Conservation (phyloP, 2,797 vertebrate genomes). For the Capromys pilorides region DNA sequence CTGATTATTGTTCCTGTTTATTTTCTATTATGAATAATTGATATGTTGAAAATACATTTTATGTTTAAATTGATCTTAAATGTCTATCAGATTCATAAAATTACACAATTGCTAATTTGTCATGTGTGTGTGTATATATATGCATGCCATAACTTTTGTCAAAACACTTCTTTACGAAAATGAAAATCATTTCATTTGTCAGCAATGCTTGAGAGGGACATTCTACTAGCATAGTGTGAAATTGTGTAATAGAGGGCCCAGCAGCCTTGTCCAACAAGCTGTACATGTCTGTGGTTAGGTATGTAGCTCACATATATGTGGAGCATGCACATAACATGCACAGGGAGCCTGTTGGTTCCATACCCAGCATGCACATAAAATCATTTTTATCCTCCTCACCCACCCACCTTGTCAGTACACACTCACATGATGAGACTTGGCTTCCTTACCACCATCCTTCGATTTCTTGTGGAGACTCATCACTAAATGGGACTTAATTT, state of each 20-base stretch:
- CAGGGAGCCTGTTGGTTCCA: background rate
- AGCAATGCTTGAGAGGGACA: background rate
- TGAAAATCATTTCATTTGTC: constrained; percentile 22
- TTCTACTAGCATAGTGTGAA: background rate
- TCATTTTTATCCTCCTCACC: background rate
- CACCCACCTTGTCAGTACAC: background rate
- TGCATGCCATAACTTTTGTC: background rate
- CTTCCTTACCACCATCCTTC: background rate
- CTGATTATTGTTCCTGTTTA: background rate
- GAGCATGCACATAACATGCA: background rate
- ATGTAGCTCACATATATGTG: background rate
- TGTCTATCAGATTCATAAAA: background rate
- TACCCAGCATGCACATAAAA: background rate
- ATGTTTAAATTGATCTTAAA: constrained; percentile 42
- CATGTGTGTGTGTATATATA: background rate
- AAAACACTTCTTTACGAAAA: constrained; percentile 20
- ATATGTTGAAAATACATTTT: constrained; percentile 40
- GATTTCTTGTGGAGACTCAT: background rate
- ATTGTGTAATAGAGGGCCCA: background rate
- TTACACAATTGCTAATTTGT: background rate
- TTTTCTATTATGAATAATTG: constrained; percentile 43
- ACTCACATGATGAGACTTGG: background rate
- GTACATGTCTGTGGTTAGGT: accelerated
- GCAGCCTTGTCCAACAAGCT: background rate
- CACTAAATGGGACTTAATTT: background rate